Evolutionary conservation across 2,113 vertebrate species (phyloP), one percentile per base, ranked within the genome.

Genomic region (Brienomyrus brachyistius): DNA sequence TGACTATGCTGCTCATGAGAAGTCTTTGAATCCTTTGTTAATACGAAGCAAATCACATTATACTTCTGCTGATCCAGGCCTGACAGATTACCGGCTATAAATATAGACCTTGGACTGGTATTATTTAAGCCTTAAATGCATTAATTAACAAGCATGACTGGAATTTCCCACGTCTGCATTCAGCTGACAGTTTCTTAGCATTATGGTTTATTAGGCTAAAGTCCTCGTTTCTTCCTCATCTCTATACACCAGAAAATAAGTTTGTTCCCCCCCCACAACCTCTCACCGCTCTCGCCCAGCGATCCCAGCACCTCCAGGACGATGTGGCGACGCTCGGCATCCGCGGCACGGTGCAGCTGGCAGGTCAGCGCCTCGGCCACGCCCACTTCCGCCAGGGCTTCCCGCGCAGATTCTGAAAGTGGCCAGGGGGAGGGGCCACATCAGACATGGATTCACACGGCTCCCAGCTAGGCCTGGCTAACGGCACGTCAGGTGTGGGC

Each of bases 221-320:
- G 10, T 27, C 62, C 62, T 13, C 10, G 62, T 13, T 70, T 70
- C 62, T 70, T 31, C n/a, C 10, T 27, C 62, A 13, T 50, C 15
- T 21, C n/a, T 27, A 50, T 86, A 50, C 2, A 86, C 3, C 8
- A 85, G 9, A 48, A 85, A 85, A 27, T 23, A n/a, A 50, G 23
- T 84, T 23, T 48, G 11, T 23, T 31, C 10, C 82, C 8, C 70
- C 17, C 52, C 52, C 52, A 54, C 17, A 21, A 7, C 9, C 11
- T 15, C 91, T 95, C 94, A 98, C 97, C 97, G 0, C 97, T 97
- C 92, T 98, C 96, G 88, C 96, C 95, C 88, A 98, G 95, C 15
- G 95, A 94, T 70, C 97, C 96, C 90, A 98, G 95, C 62, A 97
- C 94, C 88, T 98, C 97, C 92, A 97, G 94, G 86, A 98, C 95